Base-by-base conservation (phyloP, 1,140 invertebrate species). In the Drosophila arizonae region DNA sequence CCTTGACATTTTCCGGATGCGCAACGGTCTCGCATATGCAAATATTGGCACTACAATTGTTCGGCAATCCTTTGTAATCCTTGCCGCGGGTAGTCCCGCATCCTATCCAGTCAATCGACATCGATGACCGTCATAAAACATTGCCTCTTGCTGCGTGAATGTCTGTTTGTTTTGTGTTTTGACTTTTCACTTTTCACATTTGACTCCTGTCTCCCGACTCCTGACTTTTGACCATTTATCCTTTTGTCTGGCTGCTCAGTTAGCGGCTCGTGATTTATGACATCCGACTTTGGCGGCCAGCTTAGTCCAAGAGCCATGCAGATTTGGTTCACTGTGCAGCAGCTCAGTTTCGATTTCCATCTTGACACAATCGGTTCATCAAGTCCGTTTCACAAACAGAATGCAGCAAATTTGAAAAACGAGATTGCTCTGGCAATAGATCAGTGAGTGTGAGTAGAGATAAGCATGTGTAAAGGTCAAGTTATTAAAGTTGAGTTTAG, bases 1-100 rank as follows among this genome's bases (percentile, higher is more conserved):
- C 84, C 84, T 88, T 88, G 84, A 80, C 73, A 77, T 72, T 72
- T 75, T 64, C 63, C 72, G 51, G 60, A 72, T 82, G 84, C 73
- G 79, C 80, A 63, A 70, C 84, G 62, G 72, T 79, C 70, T 46
- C 46, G 58, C 69, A 72, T 85, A 88, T 88, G 84, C 84, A 88
- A 88, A 88, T 88, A 88, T 88, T 88, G 76, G 58, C 79, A 33
- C 64, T 77, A 63, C 67, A 70, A 71, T 72, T 79, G 73, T 88
- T 84, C 77, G 66, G 84, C 80, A 88, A 88, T 88, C 80, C 84
- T 88, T 88, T 88, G 84, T 88, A 88, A 88, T 88, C 84, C 84
- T 88, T 88, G 76, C 77, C 57, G 43, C 70, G 73, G 79, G 80
- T 78, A 84, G 77, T 80, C 70, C 70, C 60, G 45, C 63, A 60